Evolutionary conservation across 2,888 invertebrate species (phyloP).

Genomic region (Pasiphila rectangulata): DNA sequence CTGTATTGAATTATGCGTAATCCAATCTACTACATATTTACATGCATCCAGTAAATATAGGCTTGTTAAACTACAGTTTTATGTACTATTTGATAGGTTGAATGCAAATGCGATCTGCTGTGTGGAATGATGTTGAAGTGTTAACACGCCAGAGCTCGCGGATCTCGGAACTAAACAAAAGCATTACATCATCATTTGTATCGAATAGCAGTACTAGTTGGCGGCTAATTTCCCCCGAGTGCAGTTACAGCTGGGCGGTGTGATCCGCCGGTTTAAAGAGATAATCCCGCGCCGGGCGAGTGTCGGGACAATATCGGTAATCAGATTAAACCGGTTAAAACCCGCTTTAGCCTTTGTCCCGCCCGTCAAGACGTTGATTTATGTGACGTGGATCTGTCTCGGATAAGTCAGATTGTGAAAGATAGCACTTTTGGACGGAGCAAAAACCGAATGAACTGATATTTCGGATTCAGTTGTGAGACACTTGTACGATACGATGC

Average conservation of each 20-base stretch:
- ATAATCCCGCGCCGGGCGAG: slow-evolving; percentile 13
- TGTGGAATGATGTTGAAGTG: not conserved
- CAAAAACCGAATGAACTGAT: not conserved
- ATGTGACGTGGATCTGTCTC: slow-evolving; percentile 15
- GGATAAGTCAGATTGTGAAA: slow-evolving; percentile 10
- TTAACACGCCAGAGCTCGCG: not conserved
- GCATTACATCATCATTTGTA: slow-evolving; percentile 23
- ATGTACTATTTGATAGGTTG: no score
- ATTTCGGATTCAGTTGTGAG: not conserved
- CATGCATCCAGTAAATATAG: no score
- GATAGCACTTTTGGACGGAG: not conserved
- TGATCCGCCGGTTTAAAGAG: slow-evolving; percentile 21
- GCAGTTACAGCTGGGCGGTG: slow-evolving; percentile 14
- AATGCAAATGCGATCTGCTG: not conserved
- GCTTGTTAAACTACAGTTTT: no score
- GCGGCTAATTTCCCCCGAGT: slow-evolving; percentile 25
- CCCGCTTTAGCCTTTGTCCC: slow-evolving; percentile 14
- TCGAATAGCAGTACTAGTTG: slow-evolving; percentile 18
- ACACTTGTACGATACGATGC: no score
- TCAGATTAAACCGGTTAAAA: slow-evolving; percentile 26
- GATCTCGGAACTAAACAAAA: slow-evolving; percentile 10
- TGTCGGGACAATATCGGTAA: slow-evolving; percentile 27
- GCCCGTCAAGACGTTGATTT: slow-evolving; percentile 21
- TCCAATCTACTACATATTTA: no score
- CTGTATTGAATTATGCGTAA: no score